Evolutionary conservation across 2,113 vertebrate species (phyloP).

Genomic region (Ceratotherium simum): DNA sequence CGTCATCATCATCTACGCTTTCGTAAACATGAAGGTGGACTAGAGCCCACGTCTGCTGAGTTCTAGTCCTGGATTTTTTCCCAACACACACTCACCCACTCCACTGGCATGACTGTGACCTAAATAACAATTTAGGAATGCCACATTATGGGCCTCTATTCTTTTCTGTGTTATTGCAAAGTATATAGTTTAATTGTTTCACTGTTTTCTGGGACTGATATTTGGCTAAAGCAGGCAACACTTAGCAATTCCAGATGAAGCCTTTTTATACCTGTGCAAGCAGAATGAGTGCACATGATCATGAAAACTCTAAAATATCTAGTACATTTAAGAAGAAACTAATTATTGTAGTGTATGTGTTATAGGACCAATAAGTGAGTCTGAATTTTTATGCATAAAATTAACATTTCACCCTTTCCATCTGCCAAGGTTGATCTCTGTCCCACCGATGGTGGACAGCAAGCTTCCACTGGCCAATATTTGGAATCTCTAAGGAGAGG

Average conservation of each 20-base stretch:
- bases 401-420: background rate
- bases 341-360: fast-evolving
- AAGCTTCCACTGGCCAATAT: background rate
- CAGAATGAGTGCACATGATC: background rate
- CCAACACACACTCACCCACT: background rate
- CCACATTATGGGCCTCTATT: background rate
- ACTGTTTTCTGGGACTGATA: background rate
- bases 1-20: fast-evolving
- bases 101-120: background rate
- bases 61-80: background rate
- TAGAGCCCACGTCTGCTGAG: background rate
- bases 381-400: background rate
- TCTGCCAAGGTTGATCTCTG: background rate
- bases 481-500: background rate
- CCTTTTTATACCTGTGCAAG: background rate
- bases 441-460: fast-evolving
- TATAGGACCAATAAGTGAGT: background rate
- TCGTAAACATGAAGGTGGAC: background rate
- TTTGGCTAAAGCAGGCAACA: background rate
- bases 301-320: background rate
- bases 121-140: background rate
- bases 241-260: background rate
- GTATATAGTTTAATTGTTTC: background rate
- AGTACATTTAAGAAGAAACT: background rate
- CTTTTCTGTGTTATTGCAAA: background rate